Evolutionary conservation across 2,113 vertebrate species (phyloP), one percentile per base, ranked within the genome.

Genomic region (Mustela lutreola): DNA sequence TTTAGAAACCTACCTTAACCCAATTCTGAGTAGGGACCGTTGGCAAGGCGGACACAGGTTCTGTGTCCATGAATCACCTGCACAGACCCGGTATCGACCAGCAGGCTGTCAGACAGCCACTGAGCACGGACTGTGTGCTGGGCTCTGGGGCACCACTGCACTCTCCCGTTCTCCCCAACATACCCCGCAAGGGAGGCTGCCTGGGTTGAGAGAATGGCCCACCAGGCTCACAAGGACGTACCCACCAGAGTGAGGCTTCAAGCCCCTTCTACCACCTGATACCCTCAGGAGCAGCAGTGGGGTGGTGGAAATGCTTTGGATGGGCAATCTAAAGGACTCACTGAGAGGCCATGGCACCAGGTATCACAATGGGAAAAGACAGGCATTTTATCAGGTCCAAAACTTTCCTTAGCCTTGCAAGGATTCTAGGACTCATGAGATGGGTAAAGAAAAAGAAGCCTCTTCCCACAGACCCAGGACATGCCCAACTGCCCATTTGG

Each of bases 31-130:
- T 4, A 73, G 21, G 79, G 4, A 15, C 33, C 50, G 31, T 24
- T 45, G 71, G n/a, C 2, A 7, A 92, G 22, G 33, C 26, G 85
- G 11, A 53, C 67, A 82, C 18, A 31, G 39, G 62, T 22, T 10
- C 8, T 11, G 50, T 11, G 11, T 62, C 10, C 26, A 10, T 4
- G 8, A 11, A 2, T 21, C 1, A 33, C 3, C 19, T 4, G 26
- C 28, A 39, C 39, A 78, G 16, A 63, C 65, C 45, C 21, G 33
- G 60, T 0, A 36, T 10, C 4, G 10, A 19, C 56, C 71, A 39
- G 12, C 4, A 45, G 84, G 7, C 31, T 36, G n/a, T 21, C 36
- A 12, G 19, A 15, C 11, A 65, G 76, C 8, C 53, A 21, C 36
- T 28, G 19, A 42, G 10, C 4, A 3, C 5, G 3, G 18, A n/a